Evolutionary conservation across 1,140 invertebrate species (phyloP).

Genomic region (Drosophila pseudoananassae): DNA sequence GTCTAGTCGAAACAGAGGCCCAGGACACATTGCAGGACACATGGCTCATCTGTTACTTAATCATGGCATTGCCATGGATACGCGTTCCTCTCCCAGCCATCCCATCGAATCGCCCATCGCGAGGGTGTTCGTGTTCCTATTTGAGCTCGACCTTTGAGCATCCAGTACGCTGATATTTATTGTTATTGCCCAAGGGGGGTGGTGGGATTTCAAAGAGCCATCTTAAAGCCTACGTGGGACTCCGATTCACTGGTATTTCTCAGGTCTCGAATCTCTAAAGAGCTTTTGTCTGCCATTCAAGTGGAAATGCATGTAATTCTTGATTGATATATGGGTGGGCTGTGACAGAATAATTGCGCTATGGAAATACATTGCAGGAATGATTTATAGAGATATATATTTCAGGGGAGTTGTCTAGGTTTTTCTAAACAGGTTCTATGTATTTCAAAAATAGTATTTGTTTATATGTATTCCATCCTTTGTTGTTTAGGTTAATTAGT

Average conservation of each 20-base stretch:
- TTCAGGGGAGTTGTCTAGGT: background rate
- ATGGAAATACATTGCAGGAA: background rate
- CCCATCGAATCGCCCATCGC: constrained; percentile 3
- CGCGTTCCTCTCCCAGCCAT: constrained; percentile 29
- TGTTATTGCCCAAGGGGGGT: constrained; percentile 38
- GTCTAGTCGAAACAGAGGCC: constrained; percentile 11
- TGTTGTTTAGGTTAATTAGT: too few relatives aligned
- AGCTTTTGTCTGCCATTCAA: constrained; percentile 15
- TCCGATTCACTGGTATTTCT: constrained; percentile 29
- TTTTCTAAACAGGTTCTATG: too few relatives aligned
- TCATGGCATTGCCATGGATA: constrained; percentile 81
- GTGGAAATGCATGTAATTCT: constrained; percentile 17
- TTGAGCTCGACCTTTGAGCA: constrained; percentile 34
- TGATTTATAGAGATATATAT: constrained; percentile 10
- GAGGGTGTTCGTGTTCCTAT: constrained; percentile 39
- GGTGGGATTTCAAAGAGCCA: background rate
- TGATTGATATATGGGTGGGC: constrained; percentile 37
- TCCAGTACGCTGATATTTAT: constrained; percentile 42
- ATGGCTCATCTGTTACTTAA: constrained; percentile 78
- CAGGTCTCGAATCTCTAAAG: constrained; percentile 14
- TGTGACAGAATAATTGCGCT: constrained; percentile 26
- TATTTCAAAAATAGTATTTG: background rate
- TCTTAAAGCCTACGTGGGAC: constrained; percentile 27
- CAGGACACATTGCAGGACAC: constrained; percentile 52
- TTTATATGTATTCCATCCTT: background rate